A percentile compares a stretch with the other conserved stretches of the same genome.
Conservation (phyloP, 2,888 invertebrate species). For the Cerastis rubricosa region DNA sequence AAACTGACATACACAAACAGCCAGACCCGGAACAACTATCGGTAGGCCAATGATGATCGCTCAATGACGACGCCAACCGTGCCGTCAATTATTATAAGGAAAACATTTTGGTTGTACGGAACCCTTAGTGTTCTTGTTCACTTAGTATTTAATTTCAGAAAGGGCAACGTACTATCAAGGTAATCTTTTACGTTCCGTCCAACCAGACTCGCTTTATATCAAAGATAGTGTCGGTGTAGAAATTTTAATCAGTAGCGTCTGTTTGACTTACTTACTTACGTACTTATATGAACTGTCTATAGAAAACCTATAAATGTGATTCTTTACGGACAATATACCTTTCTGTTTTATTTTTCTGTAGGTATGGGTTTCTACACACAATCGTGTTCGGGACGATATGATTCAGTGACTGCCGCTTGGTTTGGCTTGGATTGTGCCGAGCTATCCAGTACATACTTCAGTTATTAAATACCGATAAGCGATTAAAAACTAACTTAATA, state of each 20-base stretch:
- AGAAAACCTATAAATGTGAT: slow-evolving; percentile 20
- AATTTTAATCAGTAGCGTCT: slow-evolving; percentile 47
- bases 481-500: background rate
- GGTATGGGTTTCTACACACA: background rate
- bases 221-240: slow-evolving; percentile 29
- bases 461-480: background rate
- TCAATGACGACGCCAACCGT: too few species aligned
- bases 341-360: slow-evolving; percentile 5
- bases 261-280: slow-evolving; percentile 12
- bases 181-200: slow-evolving; percentile 47
- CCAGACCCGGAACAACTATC: too few species aligned
- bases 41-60: too few species aligned
- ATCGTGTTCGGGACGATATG: background rate
- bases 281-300: slow-evolving; percentile 16
- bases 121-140: background rate
- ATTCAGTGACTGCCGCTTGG: background rate
- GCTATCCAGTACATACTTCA: background rate
- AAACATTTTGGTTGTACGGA: background rate
- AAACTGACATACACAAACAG: too few species aligned
- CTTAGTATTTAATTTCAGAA: slow-evolving; percentile 15
- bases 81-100: background rate
- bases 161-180: slow-evolving; percentile 38
- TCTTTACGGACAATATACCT: slow-evolving; percentile 1
- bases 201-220: slow-evolving; percentile 35
- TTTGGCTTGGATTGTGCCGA: background rate